Conservation (phyloP, 2,113 vertebrate species). For the Sclerurus mexicanus region DNA sequence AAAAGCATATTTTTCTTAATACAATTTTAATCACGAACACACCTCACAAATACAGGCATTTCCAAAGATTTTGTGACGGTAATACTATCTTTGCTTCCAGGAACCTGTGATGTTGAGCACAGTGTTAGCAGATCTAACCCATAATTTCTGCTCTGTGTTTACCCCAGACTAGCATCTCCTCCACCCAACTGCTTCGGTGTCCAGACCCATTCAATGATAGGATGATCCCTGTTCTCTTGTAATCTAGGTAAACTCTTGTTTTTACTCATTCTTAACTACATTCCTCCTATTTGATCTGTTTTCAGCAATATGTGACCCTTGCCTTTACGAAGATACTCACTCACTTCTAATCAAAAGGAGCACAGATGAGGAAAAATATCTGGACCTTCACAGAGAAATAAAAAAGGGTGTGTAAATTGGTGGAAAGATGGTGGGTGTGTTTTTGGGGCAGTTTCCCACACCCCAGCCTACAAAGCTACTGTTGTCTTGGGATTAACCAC, state of each 20-base stretch:
- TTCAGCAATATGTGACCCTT: neutral
- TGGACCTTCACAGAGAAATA: neutral
- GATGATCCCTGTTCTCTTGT: neutral
- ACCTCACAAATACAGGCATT: neutral
- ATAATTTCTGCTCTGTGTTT: neutral
- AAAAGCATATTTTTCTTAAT: neutral
- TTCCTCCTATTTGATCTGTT: neutral
- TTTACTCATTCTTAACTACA: neutral
- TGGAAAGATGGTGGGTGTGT: neutral
- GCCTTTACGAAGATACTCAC: neutral
- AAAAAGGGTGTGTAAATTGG: neutral
- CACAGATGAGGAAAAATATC: neutral
- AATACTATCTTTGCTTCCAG: neutral
- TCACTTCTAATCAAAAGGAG: neutral
- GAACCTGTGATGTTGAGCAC: neutral
- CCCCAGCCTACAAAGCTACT: neutral
- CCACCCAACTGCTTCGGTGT: neutral
- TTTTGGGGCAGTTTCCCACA: neutral
- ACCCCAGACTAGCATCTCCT: neutral
- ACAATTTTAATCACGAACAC: neutral
- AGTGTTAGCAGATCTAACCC: neutral
- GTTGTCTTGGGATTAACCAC: neutral
- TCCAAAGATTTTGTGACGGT: neutral
- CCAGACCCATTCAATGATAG: neutral
- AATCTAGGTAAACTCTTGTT: neutral